Base-by-base conservation (phyloP, 2,888 invertebrate species). In the Drosophila fulvimacula region DNA sequence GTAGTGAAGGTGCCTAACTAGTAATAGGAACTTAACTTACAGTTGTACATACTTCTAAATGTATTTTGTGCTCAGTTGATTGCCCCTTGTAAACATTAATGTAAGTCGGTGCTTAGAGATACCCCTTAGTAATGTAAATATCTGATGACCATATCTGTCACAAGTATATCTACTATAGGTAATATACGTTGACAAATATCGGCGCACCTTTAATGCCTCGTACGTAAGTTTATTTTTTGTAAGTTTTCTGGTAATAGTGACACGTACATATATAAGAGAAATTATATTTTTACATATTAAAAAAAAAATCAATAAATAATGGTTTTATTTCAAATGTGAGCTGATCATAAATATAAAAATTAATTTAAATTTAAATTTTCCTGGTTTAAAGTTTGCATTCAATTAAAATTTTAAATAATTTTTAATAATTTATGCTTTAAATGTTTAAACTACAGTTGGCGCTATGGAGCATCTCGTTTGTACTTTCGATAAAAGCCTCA, bases 31-130 rank as follows among this genome's bases (percentile, higher is more conserved):
- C 34, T 39, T 48, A 19, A 27, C 32, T 63, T 52, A 62, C 34
- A 52, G 15, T 73, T 57, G 36, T 46, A 73, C 42, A 63, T 69
- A 69, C 15, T 17, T 39, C 17, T 48, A 24, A 63, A 41, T 68
- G 73, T 64, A 68, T 58, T 58, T 59, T 56, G 51, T 59, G 64
- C 77, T 59, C 61, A 64, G 42, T 52, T 71, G 71, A 75, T 74
- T 74, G 74, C 74, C 74, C 59, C 30, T 32, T 61, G 38, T 30
- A 41, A 53, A 68, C 41, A 52, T 32, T 69, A 44, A 51, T 21
- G 38, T 60, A 64, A 49, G 39, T 73, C 62, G 76, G 75, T 76
- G 75, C 64, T 62, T 62, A 74, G 71, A 49, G 73, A 48, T 49
- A 56, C 9, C 17, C 34, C 10, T 10, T 74, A 76, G 56, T 11